phyloP scores from a whole-genome alignment of 2,113 vertebrate genomes.

The Heterotilapia buettikoferi region DNA sequence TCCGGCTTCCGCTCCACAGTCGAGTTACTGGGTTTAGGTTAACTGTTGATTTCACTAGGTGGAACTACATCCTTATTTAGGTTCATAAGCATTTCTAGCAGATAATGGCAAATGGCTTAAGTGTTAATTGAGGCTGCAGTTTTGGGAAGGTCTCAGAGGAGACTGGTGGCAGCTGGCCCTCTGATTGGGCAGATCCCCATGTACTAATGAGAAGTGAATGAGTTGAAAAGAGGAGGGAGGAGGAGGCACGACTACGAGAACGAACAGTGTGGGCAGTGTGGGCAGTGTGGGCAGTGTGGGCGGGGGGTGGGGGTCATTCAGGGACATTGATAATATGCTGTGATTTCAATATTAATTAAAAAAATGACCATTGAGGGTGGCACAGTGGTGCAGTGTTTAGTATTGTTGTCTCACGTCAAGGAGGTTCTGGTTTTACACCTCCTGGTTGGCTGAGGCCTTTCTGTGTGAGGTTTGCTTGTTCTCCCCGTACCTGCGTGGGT shows the following conservation, averaged over 20 bases:
- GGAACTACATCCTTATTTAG: no score
- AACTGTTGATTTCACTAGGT: no score
- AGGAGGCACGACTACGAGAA: background rate
- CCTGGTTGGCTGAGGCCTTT: background rate
- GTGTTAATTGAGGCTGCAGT: no score
- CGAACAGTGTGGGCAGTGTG: background rate
- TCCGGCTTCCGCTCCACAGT: no score
- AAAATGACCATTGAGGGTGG: background rate
- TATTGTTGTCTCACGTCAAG: background rate
- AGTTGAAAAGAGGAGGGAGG: background rate
- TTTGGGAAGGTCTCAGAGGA: no score
- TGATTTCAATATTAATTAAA: fast-evolving
- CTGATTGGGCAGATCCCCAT: no score
- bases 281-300: background rate
- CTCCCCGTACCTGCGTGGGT: background rate
- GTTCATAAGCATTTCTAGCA: no score
- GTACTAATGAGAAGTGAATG: no score
- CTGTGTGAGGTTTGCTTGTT: background rate
- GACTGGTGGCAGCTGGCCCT: no score
- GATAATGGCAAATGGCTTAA: no score
- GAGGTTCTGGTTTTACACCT: background rate
- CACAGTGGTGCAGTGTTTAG: background rate
- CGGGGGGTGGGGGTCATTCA: background rate
- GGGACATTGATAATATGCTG: background rate
- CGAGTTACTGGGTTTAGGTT: no score